Base-by-base conservation (phyloP, 1,140 invertebrate genomes). In the Zaprionus tsacasi region DNA sequence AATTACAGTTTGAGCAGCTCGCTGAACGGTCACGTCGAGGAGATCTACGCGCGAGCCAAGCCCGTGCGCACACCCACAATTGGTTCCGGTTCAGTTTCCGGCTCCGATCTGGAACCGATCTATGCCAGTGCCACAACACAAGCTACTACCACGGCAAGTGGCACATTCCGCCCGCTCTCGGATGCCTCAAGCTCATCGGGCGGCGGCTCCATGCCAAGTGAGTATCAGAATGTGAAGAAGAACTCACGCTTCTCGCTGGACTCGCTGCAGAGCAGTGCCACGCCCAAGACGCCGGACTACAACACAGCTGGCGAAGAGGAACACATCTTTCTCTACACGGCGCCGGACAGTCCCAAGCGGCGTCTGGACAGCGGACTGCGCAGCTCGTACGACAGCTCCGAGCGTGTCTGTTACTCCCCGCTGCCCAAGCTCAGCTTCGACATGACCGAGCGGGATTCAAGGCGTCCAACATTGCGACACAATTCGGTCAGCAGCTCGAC, bases 181-280 rank as follows among this genome's bases (percentile, higher is more conserved):
- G 88, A 92, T 70, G 87, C 91, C 7, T 91, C 88, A 10, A 90
- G 88, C 35, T 90, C 85, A 1, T 92, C 88, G 7, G 85, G 82
- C 3, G 89, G 89, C 48, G 87, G 91, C 11, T 88, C 79, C 25
- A 86, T 91, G 90, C 81, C 90, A 61, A 86, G 74, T 45, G 91
- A 92, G 36, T 92, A 91, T 64, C 91, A 92, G 70, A 86, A 75
- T 43, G 76, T 83, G 2, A 91, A 92, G 55, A 92, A 92, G 72
- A 92, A 91, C 52, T 92, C 91, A 2, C 74, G 90, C 10, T 92
- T 92, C 70, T 92, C 91, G 3, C 33, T 92, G 43, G 91, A 92
- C 56, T 92, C 91, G 1, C 76, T 92, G 45, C 91, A 92, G 17
- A 92, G 89, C 43, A 91, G 91, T 45, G 82, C 89, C 25, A 92